Evolutionary conservation across 2,113 vertebrate species (phyloP).

Genomic region (Apistogramma diplotaenia): DNA sequence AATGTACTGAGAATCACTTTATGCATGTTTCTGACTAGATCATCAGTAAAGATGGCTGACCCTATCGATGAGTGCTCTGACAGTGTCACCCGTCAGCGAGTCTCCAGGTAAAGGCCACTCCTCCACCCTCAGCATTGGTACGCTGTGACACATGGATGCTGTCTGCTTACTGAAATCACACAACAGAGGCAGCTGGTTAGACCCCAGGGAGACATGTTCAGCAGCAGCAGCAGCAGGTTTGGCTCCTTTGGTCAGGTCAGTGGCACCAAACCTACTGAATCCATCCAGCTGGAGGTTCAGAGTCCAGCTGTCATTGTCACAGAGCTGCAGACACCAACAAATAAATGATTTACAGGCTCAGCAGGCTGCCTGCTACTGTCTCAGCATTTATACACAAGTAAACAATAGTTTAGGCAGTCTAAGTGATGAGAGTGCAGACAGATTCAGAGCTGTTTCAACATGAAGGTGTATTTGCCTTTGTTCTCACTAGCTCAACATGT

Average conservation of each 20-base stretch:
- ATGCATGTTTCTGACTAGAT: background rate
- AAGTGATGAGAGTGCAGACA: background rate
- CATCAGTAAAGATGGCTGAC: conserved; percentile 66
- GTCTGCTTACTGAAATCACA: conserved; percentile 73
- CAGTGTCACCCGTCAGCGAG: conserved; percentile 82
- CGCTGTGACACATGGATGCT: conserved; percentile 80
- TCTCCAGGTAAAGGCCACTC: conserved; percentile 88
- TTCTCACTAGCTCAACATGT: background rate
- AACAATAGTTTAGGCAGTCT: background rate
- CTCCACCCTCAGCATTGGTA: conserved; percentile 87
- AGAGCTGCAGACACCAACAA: conserved; percentile 21
- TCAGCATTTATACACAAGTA: background rate
- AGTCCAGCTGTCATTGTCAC: conserved; percentile 30
- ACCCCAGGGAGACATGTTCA: background rate
- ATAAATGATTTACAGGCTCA: conserved; percentile 34
- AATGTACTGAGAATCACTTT: background rate
- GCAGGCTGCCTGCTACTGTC: conserved; percentile 26
- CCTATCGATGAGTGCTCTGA: conserved; percentile 88
- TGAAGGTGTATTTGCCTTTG: background rate
- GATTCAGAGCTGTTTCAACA: background rate
- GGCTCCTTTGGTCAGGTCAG: background rate
- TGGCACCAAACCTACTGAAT: background rate
- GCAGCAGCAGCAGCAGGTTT: background rate
- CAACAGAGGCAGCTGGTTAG: conserved; percentile 2
- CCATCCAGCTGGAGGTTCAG: background rate